Evolutionary conservation across 2,888 invertebrate species (phyloP).

Genomic region (Sesia bembeciformis): DNA sequence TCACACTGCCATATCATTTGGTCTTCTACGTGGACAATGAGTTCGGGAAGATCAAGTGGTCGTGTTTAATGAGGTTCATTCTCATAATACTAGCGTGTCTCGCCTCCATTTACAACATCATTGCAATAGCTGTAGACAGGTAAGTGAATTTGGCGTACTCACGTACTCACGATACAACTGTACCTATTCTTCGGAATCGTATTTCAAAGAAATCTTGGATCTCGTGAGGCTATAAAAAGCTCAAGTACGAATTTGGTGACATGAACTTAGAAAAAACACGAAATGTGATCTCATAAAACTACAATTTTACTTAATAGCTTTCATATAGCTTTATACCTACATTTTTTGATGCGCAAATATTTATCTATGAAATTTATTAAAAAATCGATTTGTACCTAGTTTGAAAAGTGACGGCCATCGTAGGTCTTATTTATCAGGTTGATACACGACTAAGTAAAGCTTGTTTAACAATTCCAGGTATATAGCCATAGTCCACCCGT

Average conservation of each 20-base stretch:
- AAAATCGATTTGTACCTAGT: not conserved
- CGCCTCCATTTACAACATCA: slow-evolving; percentile 85
- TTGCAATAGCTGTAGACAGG: slow-evolving; percentile 85
- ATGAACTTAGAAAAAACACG: not conserved
- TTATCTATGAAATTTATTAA: not conserved
- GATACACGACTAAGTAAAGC: too few species aligned
- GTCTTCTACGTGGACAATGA: slow-evolving; percentile 80
- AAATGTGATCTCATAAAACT: not conserved
- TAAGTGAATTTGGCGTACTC: slow-evolving; percentile 19
- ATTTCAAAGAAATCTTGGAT: slow-evolving; percentile 1
- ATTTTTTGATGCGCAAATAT: too few species aligned
- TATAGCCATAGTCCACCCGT: slow-evolving; percentile 85
- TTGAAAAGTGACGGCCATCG: not conserved
- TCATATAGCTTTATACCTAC: too few species aligned
- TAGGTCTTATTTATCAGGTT: not conserved
- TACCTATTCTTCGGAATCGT: not conserved
- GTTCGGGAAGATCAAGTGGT: slow-evolving; percentile 75
- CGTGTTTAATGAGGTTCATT: slow-evolving; percentile 82
- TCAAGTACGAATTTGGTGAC: not conserved
- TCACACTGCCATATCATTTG: slow-evolving; percentile 85
- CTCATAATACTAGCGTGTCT: slow-evolving; percentile 84
- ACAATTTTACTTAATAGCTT: too few species aligned
- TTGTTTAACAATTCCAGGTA: slow-evolving; percentile 60
- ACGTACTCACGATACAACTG: slow-evolving; percentile 2
- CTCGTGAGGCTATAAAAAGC: not conserved